Evolutionary conservation across 2,888 invertebrate species (phyloP).

Genomic region (Drosophila parthenogenetica): DNA sequence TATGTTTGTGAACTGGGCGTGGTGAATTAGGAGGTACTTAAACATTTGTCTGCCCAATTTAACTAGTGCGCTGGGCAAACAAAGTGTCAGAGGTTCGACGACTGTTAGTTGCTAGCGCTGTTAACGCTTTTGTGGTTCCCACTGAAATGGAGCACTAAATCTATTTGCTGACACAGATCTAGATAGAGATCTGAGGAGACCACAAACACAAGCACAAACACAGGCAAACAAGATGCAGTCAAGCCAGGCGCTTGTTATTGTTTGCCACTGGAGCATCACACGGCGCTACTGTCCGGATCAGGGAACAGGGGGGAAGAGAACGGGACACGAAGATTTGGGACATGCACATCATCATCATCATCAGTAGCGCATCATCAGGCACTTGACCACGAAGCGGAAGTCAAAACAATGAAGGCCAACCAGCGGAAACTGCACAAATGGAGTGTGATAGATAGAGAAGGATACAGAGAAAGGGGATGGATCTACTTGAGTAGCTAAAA

Average conservation of each 20-base stretch:
- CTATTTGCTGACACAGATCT: constrained; percentile 62
- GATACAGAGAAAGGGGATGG: neutral
- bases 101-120: constrained; percentile 7
- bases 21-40: constrained; percentile 28
- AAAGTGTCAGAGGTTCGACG: constrained; percentile 45
- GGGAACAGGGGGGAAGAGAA: constrained; percentile 8
- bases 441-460: neutral
- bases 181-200: constrained; percentile 49
- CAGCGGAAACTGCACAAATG: constrained; percentile 50
- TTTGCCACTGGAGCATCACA: constrained; percentile 62
- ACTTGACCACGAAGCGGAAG: constrained; percentile 61
- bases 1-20: neutral
- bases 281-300: constrained; percentile 11
- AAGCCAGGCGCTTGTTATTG: constrained; percentile 68
- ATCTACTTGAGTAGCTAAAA: neutral
- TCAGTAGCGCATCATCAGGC: constrained; percentile 51
- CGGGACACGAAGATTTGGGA: constrained; percentile 14
- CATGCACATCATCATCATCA: constrained; percentile 31
- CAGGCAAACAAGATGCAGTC: constrained; percentile 60
- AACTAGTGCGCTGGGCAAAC: constrained; percentile 60
- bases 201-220: constrained; percentile 23
- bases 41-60: constrained; percentile 73
- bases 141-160: constrained; percentile 67
- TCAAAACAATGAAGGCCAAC: constrained; percentile 67
- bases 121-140: constrained; percentile 41